These are phyloP conservation scores for Thamnophis elegans DNA, from an alignment of 2,797 vertebrate species.

Conservation along the genomic window DNA sequence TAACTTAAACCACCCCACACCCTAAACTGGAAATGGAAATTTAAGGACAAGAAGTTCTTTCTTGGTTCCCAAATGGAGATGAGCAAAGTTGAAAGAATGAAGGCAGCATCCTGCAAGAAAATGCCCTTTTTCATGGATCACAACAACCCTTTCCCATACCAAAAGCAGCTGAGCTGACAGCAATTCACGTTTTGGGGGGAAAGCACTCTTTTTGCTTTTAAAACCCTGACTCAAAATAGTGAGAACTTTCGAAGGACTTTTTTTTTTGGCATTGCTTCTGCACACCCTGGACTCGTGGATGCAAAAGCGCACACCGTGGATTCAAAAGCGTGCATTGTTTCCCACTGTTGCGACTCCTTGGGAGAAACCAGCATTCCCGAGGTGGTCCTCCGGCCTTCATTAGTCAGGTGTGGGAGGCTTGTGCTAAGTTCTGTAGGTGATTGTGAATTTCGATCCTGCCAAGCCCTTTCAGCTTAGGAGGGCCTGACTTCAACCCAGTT, in stretches of 20 bases:
- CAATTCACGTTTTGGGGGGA: neutral
- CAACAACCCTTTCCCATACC: neutral
- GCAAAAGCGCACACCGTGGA: too few relatives aligned
- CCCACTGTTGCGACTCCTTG: neutral
- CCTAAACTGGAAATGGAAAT: neutral
- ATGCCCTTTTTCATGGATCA: neutral
- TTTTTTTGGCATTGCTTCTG: neutral
- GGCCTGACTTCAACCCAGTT: neutral
- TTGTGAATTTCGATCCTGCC: neutral
- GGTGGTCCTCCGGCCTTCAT: neutral
- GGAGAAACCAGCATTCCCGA: neutral
- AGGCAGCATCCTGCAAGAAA: neutral
- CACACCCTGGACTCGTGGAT: neutral
- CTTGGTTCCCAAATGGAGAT: neutral
- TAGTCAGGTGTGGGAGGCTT: neutral
- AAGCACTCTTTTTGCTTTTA: neutral
- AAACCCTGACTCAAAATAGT: neutral
- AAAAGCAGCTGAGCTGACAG: neutral
- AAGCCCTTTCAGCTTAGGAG: neutral
- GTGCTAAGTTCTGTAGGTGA: neutral
- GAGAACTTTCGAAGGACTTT: neutral
- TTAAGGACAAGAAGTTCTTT: neutral
- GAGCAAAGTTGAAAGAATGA: neutral
- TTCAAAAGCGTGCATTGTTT: neutral
- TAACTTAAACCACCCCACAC: neutral